These are phyloP conservation scores for Drosophila ezoana DNA, from an alignment of 2,888 invertebrate genomes.

Conservation along the genomic window DNA sequence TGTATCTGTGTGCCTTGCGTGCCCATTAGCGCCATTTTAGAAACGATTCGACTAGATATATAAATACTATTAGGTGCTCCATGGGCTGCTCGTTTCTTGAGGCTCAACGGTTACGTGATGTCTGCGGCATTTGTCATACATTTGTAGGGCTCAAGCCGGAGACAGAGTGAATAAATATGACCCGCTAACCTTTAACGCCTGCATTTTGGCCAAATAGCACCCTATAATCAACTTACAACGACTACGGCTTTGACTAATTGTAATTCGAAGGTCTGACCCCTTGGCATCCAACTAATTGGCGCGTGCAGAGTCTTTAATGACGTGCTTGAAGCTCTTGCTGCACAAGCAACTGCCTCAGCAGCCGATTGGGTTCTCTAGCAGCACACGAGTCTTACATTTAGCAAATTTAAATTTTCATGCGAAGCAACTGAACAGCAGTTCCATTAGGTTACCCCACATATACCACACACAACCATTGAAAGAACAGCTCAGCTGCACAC, in stretches of 20 bases:
- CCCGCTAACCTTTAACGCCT: slow-evolving; percentile 40
- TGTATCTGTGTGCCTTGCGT: slow-evolving; percentile 39
- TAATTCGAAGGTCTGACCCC: slow-evolving; percentile 12
- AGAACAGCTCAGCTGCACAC: slow-evolving; percentile 17
- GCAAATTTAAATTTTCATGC: slow-evolving; percentile 32
- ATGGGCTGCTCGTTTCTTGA: slow-evolving; percentile 47
- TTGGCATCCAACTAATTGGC: slow-evolving; percentile 63
- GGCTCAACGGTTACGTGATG: slow-evolving; percentile 55
- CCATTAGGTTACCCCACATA: slow-evolving; percentile 1
- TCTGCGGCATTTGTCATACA: slow-evolving; percentile 49
- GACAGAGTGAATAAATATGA: slow-evolving; percentile 7
- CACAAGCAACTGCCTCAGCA: slow-evolving; percentile 37
- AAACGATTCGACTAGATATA: slow-evolving; percentile 58
- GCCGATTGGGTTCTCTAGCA: slow-evolving; percentile 15
- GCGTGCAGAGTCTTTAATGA: slow-evolving; percentile 67
- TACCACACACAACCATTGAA: background rate
- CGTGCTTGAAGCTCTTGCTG: slow-evolving; percentile 54
- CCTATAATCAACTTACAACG: slow-evolving; percentile 53
- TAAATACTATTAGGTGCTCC: slow-evolving; percentile 46
- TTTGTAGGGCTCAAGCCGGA: slow-evolving; percentile 11
- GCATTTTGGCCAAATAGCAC: slow-evolving; percentile 27
- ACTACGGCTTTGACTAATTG: slow-evolving; percentile 28
- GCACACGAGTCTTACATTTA: slow-evolving; percentile 41
- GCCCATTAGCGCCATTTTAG: slow-evolving; percentile 79
- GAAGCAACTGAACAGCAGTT: slow-evolving; percentile 11